These are phyloP conservation scores for Drosophila quadrilineata DNA, from an alignment of 1,140 invertebrate species.

Conservation along the genomic window DNA sequence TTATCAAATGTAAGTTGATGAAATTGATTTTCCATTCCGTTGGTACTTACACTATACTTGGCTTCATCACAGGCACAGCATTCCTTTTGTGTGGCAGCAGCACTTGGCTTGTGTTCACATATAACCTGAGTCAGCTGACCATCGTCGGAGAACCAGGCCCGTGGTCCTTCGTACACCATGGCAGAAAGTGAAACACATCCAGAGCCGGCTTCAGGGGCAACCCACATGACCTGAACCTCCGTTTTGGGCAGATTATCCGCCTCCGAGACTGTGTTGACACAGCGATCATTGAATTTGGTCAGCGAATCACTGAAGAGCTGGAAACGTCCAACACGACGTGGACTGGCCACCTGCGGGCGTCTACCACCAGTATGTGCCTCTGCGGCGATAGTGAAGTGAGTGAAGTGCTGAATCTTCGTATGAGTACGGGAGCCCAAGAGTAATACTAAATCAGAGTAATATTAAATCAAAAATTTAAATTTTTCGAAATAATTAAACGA, in stretches of 20 bases:
- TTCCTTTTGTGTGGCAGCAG: conserved; percentile 83
- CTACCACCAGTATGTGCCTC: conserved; percentile 84
- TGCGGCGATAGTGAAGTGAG: conserved; percentile 89
- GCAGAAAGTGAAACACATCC: conserved; percentile 92
- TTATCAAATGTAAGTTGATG: neutral
- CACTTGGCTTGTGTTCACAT: conserved; percentile 85
- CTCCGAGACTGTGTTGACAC: conserved; percentile 92
- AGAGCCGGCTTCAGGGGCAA: conserved; percentile 90
- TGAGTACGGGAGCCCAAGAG: conserved; percentile 88
- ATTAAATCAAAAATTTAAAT: neutral
- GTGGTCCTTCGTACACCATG: conserved; percentile 91
- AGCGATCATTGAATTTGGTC: conserved; percentile 91
- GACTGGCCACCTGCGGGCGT: conserved; percentile 81
- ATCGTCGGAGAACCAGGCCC: conserved; percentile 95
- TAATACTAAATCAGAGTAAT: conserved; percentile 84
- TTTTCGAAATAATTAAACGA: no score
- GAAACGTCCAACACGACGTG: conserved; percentile 86
- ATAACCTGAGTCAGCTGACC: conserved; percentile 90
- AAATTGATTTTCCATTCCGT: neutral
- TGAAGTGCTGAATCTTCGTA: conserved; percentile 90
- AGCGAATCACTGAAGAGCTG: conserved; percentile 91
- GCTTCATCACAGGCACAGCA: conserved; percentile 97
- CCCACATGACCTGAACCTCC: conserved; percentile 95
- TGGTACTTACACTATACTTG: conserved; percentile 89
- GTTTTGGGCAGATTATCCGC: conserved; percentile 89